phyloP scores from a whole-genome alignment of 2,888 invertebrate genomes.

The Timandra comae region DNA sequence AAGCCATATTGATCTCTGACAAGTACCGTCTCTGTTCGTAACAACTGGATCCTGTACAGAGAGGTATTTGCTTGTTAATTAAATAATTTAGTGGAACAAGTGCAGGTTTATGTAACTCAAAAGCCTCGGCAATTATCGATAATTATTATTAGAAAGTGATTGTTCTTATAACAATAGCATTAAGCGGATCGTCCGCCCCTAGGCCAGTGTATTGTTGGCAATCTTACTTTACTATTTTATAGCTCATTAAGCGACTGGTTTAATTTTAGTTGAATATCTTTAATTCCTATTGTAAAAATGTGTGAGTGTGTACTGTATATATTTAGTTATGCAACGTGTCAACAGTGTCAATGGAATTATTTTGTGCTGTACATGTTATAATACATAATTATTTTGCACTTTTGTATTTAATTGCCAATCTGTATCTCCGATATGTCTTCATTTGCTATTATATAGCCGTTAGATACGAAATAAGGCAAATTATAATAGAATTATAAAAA shows the following conservation, averaged over 20 bases:
- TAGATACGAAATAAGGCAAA: constrained; percentile 50
- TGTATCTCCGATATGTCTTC: constrained; percentile 57
- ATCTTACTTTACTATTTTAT: constrained; percentile 63
- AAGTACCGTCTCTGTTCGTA: constrained; percentile 37
- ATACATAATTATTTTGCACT: constrained; percentile 19
- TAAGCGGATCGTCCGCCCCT: constrained; percentile 34
- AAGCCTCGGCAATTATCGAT: constrained; percentile 55
- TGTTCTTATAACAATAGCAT: constrained; percentile 44
- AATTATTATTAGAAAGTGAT: constrained; percentile 47
- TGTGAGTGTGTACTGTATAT: constrained; percentile 73
- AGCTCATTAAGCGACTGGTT: constrained; percentile 74
- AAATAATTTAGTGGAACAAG: constrained; percentile 58
- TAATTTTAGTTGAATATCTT: constrained; percentile 64
- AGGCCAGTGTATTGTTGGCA: constrained; percentile 74
- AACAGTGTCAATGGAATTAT: constrained; percentile 44
- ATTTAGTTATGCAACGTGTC: constrained; percentile 55
- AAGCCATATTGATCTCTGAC: constrained; percentile 72
- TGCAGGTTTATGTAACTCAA: constrained; percentile 47
- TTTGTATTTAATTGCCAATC: constrained; percentile 31
- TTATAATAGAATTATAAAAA: constrained; percentile 54
- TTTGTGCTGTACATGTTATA: constrained; percentile 46
- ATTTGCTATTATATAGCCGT: constrained; percentile 58
- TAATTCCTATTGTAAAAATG: constrained; percentile 72
- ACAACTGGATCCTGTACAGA: constrained; percentile 30
- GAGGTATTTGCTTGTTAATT: constrained; percentile 52